Evolutionary conservation across 2,797 vertebrate genomes (phyloP).

Genomic region (Arrhamphus sclerolepis): DNA sequence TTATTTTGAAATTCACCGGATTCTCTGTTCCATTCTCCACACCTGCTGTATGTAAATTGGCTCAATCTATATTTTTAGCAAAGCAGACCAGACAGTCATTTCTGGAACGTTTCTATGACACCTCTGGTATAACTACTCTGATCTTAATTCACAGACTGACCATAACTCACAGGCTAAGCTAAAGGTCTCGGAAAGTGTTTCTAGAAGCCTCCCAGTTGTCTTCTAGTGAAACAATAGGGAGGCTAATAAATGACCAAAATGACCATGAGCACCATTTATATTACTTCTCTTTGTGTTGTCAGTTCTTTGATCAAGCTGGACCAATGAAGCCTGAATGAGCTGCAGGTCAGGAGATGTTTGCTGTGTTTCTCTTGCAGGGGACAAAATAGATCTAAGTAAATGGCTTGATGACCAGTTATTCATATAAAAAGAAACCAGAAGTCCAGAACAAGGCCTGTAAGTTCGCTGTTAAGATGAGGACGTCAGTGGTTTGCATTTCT

Average conservation of each 20-base stretch:
- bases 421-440: conserved; percentile 6
- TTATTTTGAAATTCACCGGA: no score
- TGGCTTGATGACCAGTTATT: conserved; percentile 36
- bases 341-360: conserved; percentile 48
- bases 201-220: conserved; percentile 13
- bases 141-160: no score
- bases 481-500: conserved; percentile 6
- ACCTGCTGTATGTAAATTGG: no score
- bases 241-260: conserved; percentile 38
- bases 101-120: no score
- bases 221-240: conserved; percentile 14
- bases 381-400: conserved; percentile 39
- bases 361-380: conserved; percentile 23
- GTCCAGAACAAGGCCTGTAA: background rate
- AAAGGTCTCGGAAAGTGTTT: no score
- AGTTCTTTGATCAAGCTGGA: conserved; percentile 26
- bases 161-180: no score
- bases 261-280: background rate
- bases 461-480: conserved; percentile 32
- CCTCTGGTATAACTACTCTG: no score
- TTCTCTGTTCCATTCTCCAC: no score
- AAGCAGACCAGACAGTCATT: no score
- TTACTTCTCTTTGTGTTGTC: conserved; percentile 16
- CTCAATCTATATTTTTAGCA: no score
- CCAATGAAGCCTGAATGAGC: conserved; percentile 36